Base-by-base conservation (phyloP, 2,797 vertebrate species). In the Ficedula albicollis region DNA sequence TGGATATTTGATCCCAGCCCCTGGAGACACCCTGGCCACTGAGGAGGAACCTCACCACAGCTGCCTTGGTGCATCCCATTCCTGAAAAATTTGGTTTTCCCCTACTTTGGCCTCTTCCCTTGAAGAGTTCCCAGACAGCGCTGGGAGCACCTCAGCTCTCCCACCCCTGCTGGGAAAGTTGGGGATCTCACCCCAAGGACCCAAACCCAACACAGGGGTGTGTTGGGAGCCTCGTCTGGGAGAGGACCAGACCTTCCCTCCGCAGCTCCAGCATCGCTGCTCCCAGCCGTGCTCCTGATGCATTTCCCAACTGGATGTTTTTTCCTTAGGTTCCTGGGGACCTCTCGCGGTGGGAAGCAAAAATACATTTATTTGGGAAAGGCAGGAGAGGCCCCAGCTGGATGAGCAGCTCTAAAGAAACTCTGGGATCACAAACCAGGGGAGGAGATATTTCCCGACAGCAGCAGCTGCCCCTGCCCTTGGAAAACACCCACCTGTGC, bases 321-420 rank as follows among this genome's bases (percentile, higher is more conserved):
- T 44, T 82, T 6, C 30, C 76, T 68, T 30, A 3, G 75, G 58
- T 38, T 93, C 81, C 64, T 89, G 93, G 59, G 54, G 96, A 92
- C 94, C 64, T 96, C 96, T 92, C 62, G 92, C 90, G 96, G 93
- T 75, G 16, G 12, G 22, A 92, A 75, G 29, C 12, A 30, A 48
- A 59, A 87, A 5, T 10, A 44, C 4, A 8, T 51, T 62, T 21
- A 5, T 60, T 34, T 32, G 81, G 22, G 80, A n/a, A 23, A 14
- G 26, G 18, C 1, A 5, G 30, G 29, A 16, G 23, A 7, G 4
- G 15, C 3, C 10, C n/a, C 0, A 54, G 32, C 11, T 39, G 21
- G 29, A 19, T 8, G 41, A 15, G 3, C 1, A 3, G 27, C 5
- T 11, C 15, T 3, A 12, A 21, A 49, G 48, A 6, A 38, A 32